Evolutionary conservation across 1,140 invertebrate genomes (phyloP).

Genomic region (Apis dorsata): DNA sequence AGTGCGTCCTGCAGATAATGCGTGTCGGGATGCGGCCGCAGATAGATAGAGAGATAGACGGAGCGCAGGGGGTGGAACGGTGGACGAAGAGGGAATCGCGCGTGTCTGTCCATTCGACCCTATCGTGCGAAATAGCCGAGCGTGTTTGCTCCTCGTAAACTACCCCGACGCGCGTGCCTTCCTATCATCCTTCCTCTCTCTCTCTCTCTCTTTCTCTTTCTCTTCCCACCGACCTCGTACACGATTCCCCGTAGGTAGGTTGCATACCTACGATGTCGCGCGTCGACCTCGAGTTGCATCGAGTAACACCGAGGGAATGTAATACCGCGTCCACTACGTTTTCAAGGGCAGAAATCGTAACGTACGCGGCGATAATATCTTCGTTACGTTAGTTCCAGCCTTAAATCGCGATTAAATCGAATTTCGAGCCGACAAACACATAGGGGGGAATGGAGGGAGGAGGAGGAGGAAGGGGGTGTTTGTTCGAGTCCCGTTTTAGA

Average conservation of each 20-base stretch:
- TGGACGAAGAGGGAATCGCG: conserved; percentile 29
- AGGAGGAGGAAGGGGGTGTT: not conserved
- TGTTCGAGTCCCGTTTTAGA: not conserved
- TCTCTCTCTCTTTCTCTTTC: no score
- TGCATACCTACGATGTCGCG: conserved; percentile 55
- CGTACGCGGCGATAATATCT: not conserved
- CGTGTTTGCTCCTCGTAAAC: conserved; percentile 68
- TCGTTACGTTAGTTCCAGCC: not conserved
- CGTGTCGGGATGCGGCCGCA: conserved; percentile 59
- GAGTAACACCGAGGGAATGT: not conserved
- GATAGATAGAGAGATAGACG: conserved; percentile 41
- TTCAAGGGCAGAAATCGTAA: conserved; percentile 37
- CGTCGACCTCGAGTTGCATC: conserved; percentile 16
- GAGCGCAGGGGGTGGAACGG: not conserved
- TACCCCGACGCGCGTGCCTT: conserved; percentile 56
- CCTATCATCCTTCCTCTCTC: not conserved
- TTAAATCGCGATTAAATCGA: conserved; percentile 40
- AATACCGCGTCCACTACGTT: conserved; percentile 4
- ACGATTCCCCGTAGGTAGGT: not conserved
- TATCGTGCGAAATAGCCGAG: conserved; percentile 55
- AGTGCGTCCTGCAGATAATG: conserved; percentile 63
- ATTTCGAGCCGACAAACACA: not conserved
- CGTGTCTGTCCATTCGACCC: conserved; percentile 54
- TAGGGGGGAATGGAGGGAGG: no score
- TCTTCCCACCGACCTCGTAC: not conserved